These are phyloP conservation scores for Aplysia californica DNA, from an alignment of 1,140 invertebrate genomes.

Conservation along the genomic window DNA sequence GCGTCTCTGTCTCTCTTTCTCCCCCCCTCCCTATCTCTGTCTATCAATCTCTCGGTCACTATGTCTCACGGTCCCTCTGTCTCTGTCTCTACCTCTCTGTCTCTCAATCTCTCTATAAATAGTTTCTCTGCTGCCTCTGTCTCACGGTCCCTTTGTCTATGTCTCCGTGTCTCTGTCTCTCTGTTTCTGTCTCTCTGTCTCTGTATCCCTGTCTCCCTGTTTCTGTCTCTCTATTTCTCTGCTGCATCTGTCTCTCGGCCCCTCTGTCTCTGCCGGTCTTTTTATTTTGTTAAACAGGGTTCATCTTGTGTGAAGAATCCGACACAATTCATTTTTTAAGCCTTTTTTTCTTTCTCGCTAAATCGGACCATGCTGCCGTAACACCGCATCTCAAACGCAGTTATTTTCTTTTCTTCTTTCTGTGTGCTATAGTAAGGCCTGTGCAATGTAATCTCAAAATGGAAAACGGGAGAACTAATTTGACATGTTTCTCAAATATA, in stretches of 20 bases:
- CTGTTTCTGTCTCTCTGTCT: background rate
- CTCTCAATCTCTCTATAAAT: background rate
- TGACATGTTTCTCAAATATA: no score
- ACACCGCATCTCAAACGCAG: no score
- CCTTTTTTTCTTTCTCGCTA: no score
- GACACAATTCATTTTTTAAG: no score
- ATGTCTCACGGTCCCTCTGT: background rate
- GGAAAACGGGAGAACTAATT: no score
- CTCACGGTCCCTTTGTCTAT: background rate
- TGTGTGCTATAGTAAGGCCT: no score
- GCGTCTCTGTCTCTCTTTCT: background rate
- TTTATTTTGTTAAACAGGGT: background rate
- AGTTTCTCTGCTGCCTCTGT: no score
- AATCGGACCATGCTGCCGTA: no score
- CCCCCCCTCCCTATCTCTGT: background rate
- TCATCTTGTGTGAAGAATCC: no score
- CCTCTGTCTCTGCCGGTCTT: background rate
- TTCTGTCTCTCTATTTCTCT: background rate
- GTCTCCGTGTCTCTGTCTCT: background rate
- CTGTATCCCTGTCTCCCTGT: background rate
- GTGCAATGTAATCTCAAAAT: no score
- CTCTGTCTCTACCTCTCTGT: slow-evolving; percentile 4
- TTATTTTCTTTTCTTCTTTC: no score
- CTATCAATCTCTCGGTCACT: background rate
- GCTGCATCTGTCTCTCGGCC: background rate